Evolutionary conservation across 1,140 invertebrate species (phyloP).

Genomic region (Zaprionus vittiger): DNA sequence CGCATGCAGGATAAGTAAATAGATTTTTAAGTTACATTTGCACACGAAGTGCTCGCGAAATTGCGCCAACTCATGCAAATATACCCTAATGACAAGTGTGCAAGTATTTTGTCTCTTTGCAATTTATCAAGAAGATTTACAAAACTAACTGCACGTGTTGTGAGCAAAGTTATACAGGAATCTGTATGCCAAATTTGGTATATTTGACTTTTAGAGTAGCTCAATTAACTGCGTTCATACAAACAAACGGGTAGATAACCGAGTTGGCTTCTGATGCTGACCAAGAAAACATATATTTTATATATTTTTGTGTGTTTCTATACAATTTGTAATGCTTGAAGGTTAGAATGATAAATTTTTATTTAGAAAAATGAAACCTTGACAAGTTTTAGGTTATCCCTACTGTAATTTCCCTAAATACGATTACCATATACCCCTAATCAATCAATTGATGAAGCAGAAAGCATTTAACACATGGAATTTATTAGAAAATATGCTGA

Average conservation of each 20-base stretch:
- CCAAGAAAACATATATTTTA: neutral
- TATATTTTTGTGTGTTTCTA: too few relatives aligned
- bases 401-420: neutral
- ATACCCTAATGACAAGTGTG: conserved; percentile 19
- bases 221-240: neutral
- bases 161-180: neutral
- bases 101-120: neutral
- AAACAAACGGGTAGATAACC: too few relatives aligned
- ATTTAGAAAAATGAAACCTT: neutral
- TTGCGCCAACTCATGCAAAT: conserved; percentile 27
- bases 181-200: neutral
- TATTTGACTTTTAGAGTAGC: neutral
- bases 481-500: conserved; percentile 3
- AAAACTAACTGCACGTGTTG: too few relatives aligned
- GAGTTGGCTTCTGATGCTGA: neutral
- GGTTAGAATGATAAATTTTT: too few relatives aligned
- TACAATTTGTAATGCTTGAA: fast-evolving
- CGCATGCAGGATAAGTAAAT: neutral
- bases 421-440: neutral
- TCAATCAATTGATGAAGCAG: neutral
- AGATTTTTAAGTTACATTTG: conserved; percentile 29
- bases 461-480: neutral
- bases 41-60: conserved; percentile 15
- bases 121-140: neutral
- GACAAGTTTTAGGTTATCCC: neutral